Conservation (phyloP, 1,140 invertebrate genomes). For the Listronotus bonariensis region DNA sequence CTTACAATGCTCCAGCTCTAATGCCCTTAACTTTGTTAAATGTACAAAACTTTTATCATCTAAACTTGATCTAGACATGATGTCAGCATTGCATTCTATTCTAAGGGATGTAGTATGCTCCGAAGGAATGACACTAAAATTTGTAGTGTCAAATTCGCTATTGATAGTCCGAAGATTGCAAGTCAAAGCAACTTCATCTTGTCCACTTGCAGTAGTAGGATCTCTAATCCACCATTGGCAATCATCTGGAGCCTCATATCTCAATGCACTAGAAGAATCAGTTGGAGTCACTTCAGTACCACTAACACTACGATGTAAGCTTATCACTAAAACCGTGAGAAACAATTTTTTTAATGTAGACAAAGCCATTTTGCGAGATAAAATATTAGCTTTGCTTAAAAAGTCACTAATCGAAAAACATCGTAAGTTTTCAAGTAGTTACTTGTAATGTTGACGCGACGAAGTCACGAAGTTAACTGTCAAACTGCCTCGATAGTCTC, state of each 20-base stretch:
- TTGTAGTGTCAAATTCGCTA: conserved; percentile 82
- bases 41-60: conserved; percentile 80
- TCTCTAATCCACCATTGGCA: conserved; percentile 74
- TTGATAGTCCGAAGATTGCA: conserved; percentile 80
- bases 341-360: neutral
- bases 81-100: conserved; percentile 76
- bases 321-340: neutral
- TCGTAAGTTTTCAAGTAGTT: neutral
- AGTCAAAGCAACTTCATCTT: conserved; percentile 74
- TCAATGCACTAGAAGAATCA: conserved; percentile 60
- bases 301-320: neutral
- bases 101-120: conserved; percentile 81
- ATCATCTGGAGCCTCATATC: conserved; percentile 82
- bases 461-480: conserved; percentile 12
- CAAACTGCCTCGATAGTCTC: neutral
- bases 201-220: conserved; percentile 57
- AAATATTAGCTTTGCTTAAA: neutral
- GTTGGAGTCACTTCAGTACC: conserved; percentile 15
- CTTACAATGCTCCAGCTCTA: conserved; percentile 85
- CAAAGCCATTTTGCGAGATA: neutral
- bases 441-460: conserved; percentile 3
- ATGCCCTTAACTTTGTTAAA: conserved; percentile 73
- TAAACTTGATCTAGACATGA: conserved; percentile 72
- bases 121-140: conserved; percentile 83
- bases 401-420: neutral